Evolutionary conservation across 1,140 invertebrate species (phyloP).

Genomic region (Drosophila rufa): DNA sequence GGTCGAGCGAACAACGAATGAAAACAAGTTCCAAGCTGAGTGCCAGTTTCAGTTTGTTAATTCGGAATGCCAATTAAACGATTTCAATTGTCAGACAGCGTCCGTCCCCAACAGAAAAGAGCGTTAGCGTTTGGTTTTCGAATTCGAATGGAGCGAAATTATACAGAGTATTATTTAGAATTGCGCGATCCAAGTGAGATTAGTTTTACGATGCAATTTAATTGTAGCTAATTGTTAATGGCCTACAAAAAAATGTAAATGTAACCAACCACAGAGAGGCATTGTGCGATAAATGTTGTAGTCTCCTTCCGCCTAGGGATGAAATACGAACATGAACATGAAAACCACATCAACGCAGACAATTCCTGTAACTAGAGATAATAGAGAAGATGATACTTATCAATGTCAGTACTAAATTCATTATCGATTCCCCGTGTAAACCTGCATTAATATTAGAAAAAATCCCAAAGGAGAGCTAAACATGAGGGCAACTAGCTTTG

Average conservation of each 20-base stretch:
- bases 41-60: constrained; percentile 55
- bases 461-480: constrained; percentile 3
- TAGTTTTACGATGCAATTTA: constrained; percentile 75
- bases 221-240: constrained; percentile 74
- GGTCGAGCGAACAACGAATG: constrained; percentile 52
- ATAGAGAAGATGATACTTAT: constrained; percentile 42
- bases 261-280: constrained; percentile 28
- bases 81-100: constrained; percentile 57
- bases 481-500: constrained; percentile 21
- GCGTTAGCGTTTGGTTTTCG: constrained; percentile 45
- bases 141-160: constrained; percentile 35
- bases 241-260: constrained; percentile 44
- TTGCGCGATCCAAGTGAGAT: constrained; percentile 52
- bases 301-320: constrained; percentile 35
- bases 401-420: constrained; percentile 54
- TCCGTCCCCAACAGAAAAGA: constrained; percentile 58
- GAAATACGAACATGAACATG: constrained; percentile 8
- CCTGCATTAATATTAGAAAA: constrained; percentile 17
- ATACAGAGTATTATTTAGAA: constrained; percentile 68
- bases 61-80: constrained; percentile 52
- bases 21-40: constrained; percentile 45
- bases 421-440: constrained; percentile 51
- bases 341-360: constrained; percentile 24
- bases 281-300: constrained; percentile 58
- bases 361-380: constrained; percentile 37